These are phyloP conservation scores for Anthoptus insignis DNA, from an alignment of 2,888 invertebrate genomes.

Conservation along the genomic window DNA sequence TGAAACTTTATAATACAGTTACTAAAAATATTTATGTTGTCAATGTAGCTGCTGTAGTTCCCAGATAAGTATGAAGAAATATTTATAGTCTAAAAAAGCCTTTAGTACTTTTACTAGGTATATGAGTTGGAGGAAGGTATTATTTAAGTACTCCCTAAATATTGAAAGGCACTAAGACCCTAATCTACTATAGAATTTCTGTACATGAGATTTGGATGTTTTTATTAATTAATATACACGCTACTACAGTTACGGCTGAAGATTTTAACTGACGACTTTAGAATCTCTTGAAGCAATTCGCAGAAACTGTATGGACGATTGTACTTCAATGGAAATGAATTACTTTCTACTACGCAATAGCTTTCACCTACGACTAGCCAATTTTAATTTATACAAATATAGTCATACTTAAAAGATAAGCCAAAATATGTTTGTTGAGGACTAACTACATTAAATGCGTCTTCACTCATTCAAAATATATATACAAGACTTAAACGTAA, in stretches of 20 bases:
- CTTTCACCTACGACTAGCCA: constrained; percentile 75
- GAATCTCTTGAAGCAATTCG: not conserved
- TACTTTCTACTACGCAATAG: constrained; percentile 55
- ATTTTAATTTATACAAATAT: constrained; percentile 56
- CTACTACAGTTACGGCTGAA: constrained; percentile 16
- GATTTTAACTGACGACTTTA: not conserved
- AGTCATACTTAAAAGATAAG: constrained; percentile 56
- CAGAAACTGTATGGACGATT: constrained; percentile 36
- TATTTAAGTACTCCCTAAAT: constrained; percentile 72
- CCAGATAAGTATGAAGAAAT: not conserved
- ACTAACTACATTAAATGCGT: constrained; percentile 82
- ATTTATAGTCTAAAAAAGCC: constrained; percentile 30
- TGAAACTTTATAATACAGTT: not conserved
- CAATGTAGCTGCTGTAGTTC: not conserved
- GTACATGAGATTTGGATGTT: constrained; percentile 67
- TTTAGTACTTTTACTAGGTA: constrained; percentile 30
- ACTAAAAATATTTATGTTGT: constrained; percentile 1
- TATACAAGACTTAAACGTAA: constrained; percentile 66
- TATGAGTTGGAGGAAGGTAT: constrained; percentile 38
- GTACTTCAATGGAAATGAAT: constrained; percentile 41
- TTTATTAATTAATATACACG: constrained; percentile 10
- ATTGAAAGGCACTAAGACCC: constrained; percentile 83
- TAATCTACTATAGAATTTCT: constrained; percentile 81
- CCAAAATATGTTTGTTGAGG: constrained; percentile 60
- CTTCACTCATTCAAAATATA: constrained; percentile 72